Conservation (phyloP, 2,113 vertebrate species). For the Hippocampus barbouri region DNA sequence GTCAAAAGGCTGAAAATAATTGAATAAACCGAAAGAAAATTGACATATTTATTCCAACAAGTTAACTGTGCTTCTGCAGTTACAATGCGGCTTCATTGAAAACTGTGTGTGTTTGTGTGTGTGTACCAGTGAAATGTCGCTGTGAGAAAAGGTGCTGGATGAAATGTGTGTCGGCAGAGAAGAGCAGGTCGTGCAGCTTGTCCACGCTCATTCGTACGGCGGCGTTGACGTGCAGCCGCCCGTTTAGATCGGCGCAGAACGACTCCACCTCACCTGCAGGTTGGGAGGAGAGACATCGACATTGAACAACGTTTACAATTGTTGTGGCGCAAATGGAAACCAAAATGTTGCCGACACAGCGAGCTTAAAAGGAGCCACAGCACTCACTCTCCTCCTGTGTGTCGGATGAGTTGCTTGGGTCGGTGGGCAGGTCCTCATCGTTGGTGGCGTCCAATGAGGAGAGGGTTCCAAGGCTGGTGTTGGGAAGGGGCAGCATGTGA, state of each 20-base stretch:
- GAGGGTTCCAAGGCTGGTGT: conserved; percentile 67
- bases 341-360: neutral
- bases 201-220: conserved; percentile 80
- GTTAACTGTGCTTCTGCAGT: too few relatives aligned
- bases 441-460: conserved; percentile 80
- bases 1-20: too few relatives aligned
- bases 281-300: neutral
- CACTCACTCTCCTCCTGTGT: conserved; percentile 84
- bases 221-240: conserved; percentile 79
- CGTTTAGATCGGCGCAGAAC: conserved; percentile 76
- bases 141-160: conserved; percentile 81
- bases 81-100: too few relatives aligned
- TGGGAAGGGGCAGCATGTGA: conserved; percentile 68
- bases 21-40: too few relatives aligned
- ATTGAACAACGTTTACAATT: neutral
- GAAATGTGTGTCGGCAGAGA: conserved; percentile 82
- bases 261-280: conserved; percentile 78
- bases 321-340: neutral
- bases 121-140: conserved; percentile 82
- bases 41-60: too few relatives aligned
- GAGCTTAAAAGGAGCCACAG: neutral
- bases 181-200: conserved; percentile 83
- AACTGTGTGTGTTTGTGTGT: neutral
- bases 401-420: conserved; percentile 86
- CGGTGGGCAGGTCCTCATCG: conserved; percentile 82